Evolutionary conservation across 2,113 vertebrate species (phyloP), one percentile per base, ranked within the genome.

Genomic region (Lichenostomus cassidix): DNA sequence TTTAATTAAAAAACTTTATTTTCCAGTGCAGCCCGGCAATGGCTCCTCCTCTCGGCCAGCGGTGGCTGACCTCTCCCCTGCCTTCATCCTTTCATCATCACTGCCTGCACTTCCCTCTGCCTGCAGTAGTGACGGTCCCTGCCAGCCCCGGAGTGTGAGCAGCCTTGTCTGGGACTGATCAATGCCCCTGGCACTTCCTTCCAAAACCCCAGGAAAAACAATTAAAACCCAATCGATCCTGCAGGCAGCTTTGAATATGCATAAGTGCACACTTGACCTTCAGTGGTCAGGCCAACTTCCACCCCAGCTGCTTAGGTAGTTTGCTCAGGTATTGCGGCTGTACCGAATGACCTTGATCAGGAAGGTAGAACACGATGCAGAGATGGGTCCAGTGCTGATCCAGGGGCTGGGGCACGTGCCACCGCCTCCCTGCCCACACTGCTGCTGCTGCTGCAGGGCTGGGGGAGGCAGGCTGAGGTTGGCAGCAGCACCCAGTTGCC

Each of bases 221-320:
- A 99, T 99, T 99, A 99, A 99, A 99, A 99, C 96, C 97, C 97
- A 44, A 99, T 99, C 98, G 99, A 99, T 99, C 98, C 98, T 96
- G 97, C 97, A 97, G 96, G 94, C 90, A 97, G 98, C 96, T 97
- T 99, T 99, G 99, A 99, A 99, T 99, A 99, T 99, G 99, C 99
- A 99, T 99, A 98, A 99, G 98, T 98, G 98, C 98, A 98, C 98
- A 98, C 99, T 99, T 99, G 99, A 99, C 99, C 99, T 99, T 99
- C 99, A 99, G 92, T 96, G 93, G 96, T 96, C 96, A 98, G 98
- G 98, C 95, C 96, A 97, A 81, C 95, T 95, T 90, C 95, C 83
- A 69, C 60, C 87, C 94, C 5, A 11, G 92, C 94, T 96, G 94
- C 92, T 97, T 96, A 97, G 96, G 77, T 67, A 96, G 96, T 97